A percentile compares a stretch with the other conserved stretches of the same genome.
Conservation (phyloP, 1,140 invertebrate genomes). For the Drosophila micromelanica region DNA sequence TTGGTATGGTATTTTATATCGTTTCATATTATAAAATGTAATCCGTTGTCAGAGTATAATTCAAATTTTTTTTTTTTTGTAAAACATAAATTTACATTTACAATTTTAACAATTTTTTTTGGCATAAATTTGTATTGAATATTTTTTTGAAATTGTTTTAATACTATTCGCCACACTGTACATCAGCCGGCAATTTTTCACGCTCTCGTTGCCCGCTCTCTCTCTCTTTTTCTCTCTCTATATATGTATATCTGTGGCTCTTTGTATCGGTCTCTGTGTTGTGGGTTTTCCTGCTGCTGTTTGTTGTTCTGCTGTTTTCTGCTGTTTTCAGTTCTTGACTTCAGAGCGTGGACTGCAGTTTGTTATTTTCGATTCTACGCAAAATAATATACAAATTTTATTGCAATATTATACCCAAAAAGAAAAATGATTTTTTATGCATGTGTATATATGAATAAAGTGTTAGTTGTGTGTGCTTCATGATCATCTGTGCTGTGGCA, state of each 20-base stretch:
- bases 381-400: constrained; percentile 3
- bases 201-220: too few species aligned
- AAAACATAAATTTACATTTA: too few species aligned
- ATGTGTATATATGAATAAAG: background rate
- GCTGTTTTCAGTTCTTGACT: constrained; percentile 52
- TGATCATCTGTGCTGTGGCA: constrained; percentile 15
- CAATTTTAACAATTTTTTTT: too few species aligned
- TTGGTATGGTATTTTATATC: too few species aligned
- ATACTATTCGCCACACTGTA: too few species aligned
- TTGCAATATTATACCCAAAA: constrained; percentile 9
- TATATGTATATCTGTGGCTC: background rate
- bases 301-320: constrained; percentile 35
- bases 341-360: constrained; percentile 51
- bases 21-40: too few species aligned
- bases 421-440: constrained; percentile 12
- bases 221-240: too few species aligned
- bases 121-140: too few species aligned
- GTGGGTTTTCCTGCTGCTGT: constrained; percentile 52
- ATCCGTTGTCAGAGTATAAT: too few species aligned
- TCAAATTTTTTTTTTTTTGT: too few species aligned
- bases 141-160: too few species aligned
- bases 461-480: background rate
- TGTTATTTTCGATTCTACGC: constrained; percentile 34
- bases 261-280: constrained; percentile 32
- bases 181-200: too few species aligned